Percentiles rank a stretch among this genome's conserved stretches.
These are phyloP conservation scores for Melanotaenia duboulayi DNA, from an alignment of 2,113 vertebrate species.

Conservation along the genomic window DNA sequence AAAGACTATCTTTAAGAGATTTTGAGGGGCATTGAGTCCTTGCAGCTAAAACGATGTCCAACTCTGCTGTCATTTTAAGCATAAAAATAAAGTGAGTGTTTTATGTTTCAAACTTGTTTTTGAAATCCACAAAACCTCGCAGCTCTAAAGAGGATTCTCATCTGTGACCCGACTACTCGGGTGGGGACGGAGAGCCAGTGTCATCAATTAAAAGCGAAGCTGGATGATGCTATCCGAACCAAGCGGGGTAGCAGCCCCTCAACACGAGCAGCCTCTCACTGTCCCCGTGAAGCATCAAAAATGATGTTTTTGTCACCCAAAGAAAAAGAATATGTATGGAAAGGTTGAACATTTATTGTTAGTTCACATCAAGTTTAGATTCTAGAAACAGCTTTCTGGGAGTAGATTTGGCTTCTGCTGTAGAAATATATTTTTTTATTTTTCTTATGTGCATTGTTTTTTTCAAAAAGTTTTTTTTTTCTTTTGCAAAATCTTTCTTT, in stretches of 20 bases:
- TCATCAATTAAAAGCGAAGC: not conserved
- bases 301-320: not conserved
- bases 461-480: not conserved
- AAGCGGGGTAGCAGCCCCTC: not conserved
- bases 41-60: too few relatives aligned
- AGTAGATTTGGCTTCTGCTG: slow-evolving; percentile 13
- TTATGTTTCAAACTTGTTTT: too few relatives aligned
- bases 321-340: not conserved
- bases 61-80: too few relatives aligned
- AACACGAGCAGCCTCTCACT: not conserved
- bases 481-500: not conserved
- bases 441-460: not conserved
- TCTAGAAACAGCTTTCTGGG: not conserved
- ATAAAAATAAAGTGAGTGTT: too few relatives aligned
- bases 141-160: too few relatives aligned
- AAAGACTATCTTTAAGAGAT: too few relatives aligned
- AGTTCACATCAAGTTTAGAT: not conserved
- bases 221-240: not conserved
- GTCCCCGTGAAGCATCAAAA: not conserved
- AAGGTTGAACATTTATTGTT: not conserved
- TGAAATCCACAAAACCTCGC: too few relatives aligned
- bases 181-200: too few relatives aligned
- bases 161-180: too few relatives aligned
- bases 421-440: not conserved
- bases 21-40: too few relatives aligned